Percentiles rank a stretch among this genome's conserved stretches.
These are phyloP conservation scores for Cochlearius cochlearius DNA, from an alignment of 2,113 vertebrate species.

Conservation along the genomic window DNA sequence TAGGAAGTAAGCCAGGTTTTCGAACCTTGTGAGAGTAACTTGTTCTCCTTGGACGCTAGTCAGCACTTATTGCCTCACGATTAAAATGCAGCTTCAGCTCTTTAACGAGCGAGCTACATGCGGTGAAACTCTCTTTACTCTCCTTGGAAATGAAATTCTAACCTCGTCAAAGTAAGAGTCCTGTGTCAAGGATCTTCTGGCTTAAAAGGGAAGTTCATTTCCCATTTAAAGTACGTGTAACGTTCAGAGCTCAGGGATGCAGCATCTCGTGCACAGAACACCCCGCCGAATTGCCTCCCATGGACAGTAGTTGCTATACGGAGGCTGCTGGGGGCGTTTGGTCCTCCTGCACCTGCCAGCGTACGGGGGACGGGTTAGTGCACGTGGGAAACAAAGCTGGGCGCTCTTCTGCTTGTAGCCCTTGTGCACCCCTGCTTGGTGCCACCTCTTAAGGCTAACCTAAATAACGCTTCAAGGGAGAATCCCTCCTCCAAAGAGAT, in stretches of 20 bases:
- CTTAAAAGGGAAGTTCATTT: constrained; percentile 22
- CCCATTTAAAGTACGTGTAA: background rate
- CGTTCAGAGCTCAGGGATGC: background rate
- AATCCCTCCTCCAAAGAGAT: background rate
- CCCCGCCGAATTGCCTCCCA: background rate
- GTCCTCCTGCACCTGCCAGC: background rate
- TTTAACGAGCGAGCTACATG: background rate
- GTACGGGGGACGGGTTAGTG: background rate
- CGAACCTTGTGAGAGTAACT: background rate
- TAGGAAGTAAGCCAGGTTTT: background rate
- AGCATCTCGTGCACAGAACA: background rate
- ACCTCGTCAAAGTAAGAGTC: constrained; percentile 28
- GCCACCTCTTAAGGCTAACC: background rate
- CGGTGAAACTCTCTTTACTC: constrained; percentile 6
- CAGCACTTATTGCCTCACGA: background rate
- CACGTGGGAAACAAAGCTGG: background rate
- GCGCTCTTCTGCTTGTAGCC: background rate
- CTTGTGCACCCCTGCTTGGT: background rate
- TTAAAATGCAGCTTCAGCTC: constrained; percentile 33
- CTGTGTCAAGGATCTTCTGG: background rate
- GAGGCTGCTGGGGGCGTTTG: background rate
- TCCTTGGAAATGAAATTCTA: constrained; percentile 26
- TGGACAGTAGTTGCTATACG: background rate
- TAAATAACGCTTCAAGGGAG: background rate
- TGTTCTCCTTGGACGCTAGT: background rate